Evolutionary conservation across 2,797 vertebrate species (phyloP), one percentile per base, ranked within the genome.

Genomic region (Eutrigla gurnardus): DNA sequence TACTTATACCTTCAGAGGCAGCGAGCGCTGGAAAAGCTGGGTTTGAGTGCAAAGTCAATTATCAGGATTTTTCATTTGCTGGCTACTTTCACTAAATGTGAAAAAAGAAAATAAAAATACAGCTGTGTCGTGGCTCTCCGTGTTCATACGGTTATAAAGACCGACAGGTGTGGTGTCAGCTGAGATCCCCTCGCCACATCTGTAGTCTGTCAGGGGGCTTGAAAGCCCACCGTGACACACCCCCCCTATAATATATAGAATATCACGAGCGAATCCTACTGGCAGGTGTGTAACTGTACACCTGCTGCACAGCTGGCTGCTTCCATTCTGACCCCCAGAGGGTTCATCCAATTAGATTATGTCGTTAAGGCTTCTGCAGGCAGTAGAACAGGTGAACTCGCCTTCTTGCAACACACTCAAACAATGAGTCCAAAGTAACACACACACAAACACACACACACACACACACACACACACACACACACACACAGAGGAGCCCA

Each of bases 1-100:
- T 89, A 92, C 88, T 85, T 91, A 80, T 86, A 91, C 59, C 82
- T 77, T 85, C 77, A 77, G 60, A 70, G 15, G 69, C 65, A 15
- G n/a, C 3, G 1, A 68, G 83, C 46, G 42, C 25, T 25, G 78
- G 17, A 49, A 78, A 65, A 49, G 33, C 52, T 60, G 45, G 7
- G 32, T 11, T 15, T 55, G 14, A 59, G 3, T 49, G 43, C 52
- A 15, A 76, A 68, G 39, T 40, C 47, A 52, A 32, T 55, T 3
- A 78, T 52, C 36, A 5, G 18, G 78, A 55, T 60, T 69, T 70
- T n/a, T 59, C 33, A 60, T 42, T 6, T 72, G n/a, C 52, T 49
- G 10, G 37, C 55, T 64, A 32, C 18, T 39, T 18, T 64, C 9
- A 49, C 13, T 40, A 5, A 62, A 46, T n/a, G 4, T 33, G 4